Base-by-base conservation (phyloP, 2,797 vertebrate species). In the Sphenodon punctatus region DNA sequence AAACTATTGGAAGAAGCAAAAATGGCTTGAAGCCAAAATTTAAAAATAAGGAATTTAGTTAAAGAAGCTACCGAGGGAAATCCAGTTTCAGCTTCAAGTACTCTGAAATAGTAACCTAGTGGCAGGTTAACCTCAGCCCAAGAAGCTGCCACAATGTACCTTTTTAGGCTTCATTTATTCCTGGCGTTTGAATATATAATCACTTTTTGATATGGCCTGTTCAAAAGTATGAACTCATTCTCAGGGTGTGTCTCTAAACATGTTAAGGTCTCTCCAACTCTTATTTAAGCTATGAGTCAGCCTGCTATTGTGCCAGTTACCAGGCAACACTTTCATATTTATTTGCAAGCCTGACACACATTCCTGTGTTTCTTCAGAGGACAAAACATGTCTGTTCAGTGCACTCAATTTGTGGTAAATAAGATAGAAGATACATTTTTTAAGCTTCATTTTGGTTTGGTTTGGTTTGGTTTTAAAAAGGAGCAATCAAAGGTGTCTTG, bases 301-400 rank as follows among this genome's bases (percentile, higher is more conserved):
- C 64, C 75, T 1, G 20, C 13, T 72, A 15, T 86, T 90, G 41
- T 84, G 10, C 10, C 0, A 0, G 89, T 95, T 95, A 86, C 94
- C 72, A 89, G 61, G 94, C 91, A 92, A 81, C 55, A 1, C 27
- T 67, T 84, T n/a, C 73, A 42, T 95, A 80, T 95, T 95, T 95
- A 82, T 86, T 53, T 92, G 86, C 58, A 51, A 0, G 6, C 74
- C 81, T 87, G 79, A 78, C 59, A 49, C 41, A 5, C 1, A 0
- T 74, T 60, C 2, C 1, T 2, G 2, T 16, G 39, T 69, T 88
- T 78, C 43, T 27, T 66, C 63, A 67, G 64, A 74, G 41, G 41
- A 45, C 81, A 69, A 63, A 67, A 73, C 74, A 88, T 90, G 59
- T 25, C 23, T 74, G n/a, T 73, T 48, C 56, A 78, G 22, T 51